Conservation (phyloP, 2,113 vertebrate genomes). For the Gadus chalcogrammus region DNA sequence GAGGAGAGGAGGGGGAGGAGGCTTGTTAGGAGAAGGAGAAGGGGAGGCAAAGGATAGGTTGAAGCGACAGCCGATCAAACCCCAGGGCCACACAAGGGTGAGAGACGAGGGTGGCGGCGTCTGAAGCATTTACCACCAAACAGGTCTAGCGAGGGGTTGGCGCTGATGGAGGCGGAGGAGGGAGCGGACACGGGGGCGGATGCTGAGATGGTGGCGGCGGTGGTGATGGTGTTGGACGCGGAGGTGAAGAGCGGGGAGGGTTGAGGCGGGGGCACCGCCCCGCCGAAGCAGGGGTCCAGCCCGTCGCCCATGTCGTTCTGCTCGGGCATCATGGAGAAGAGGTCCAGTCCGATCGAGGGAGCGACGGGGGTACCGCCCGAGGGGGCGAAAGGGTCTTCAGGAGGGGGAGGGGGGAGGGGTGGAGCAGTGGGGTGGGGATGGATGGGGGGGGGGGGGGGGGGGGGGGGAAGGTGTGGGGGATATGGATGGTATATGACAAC, state of each 20-base stretch:
- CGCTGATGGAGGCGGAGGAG: conserved; percentile 53
- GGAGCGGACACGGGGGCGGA: conserved; percentile 76
- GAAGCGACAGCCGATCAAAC: too few species aligned
- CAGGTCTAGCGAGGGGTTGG: conserved; percentile 87
- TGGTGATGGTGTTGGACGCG: conserved; percentile 72
- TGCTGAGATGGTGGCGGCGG: conserved; percentile 81
- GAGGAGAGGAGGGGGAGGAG: too few species aligned
- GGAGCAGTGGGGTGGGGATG: not conserved
- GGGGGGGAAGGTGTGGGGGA: conserved; percentile 30
- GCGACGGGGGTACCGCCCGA: conserved; percentile 68
- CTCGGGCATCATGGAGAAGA: conserved; percentile 90
- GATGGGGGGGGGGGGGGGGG: not conserved
- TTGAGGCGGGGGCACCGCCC: conserved; percentile 45
- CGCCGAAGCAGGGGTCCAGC: conserved; percentile 62
- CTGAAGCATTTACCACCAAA: conserved; percentile 88
- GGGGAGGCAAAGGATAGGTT: too few species aligned
- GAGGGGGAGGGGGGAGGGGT: conserved; percentile 62
- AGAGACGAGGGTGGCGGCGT: conserved; percentile 1
- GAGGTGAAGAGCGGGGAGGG: conserved; percentile 54
- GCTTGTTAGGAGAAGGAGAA: too few species aligned
- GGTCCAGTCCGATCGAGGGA: conserved; percentile 83
- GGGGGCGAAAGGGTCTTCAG: conserved; percentile 90
- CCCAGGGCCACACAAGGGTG: too few species aligned
- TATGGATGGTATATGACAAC: conserved; percentile 25
- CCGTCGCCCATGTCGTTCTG: conserved; percentile 77